phyloP scores from a whole-genome alignment of 2,113 vertebrate species.

The Eidolon helvum region DNA sequence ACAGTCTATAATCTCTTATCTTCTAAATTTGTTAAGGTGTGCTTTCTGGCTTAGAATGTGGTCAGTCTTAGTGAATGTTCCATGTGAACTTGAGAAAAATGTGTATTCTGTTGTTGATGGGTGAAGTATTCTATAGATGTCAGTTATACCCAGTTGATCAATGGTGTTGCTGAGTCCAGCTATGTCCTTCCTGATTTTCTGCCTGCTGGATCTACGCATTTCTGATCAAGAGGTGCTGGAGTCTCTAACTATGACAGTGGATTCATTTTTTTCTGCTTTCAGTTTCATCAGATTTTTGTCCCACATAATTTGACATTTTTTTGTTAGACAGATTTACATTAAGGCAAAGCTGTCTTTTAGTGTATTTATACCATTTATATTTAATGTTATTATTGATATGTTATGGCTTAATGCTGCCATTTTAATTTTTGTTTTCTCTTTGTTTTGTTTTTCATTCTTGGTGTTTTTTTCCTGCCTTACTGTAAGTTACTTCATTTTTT shows the following conservation, averaged over 20 bases:
- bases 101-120: background rate
- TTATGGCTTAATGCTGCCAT: background rate
- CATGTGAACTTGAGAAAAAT: background rate
- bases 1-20: background rate
- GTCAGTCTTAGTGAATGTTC: background rate
- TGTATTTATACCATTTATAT: background rate
- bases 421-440: background rate
- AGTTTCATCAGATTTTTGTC: background rate
- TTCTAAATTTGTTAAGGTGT: background rate
- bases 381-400: background rate
- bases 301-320: background rate
- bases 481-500: background rate
- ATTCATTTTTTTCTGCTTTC: background rate
- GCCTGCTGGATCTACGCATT: background rate
- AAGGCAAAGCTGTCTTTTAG: background rate
- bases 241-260: background rate
- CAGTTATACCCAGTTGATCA: background rate
- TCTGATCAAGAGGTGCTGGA: background rate
- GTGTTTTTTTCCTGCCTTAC: background rate
- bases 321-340: background rate
- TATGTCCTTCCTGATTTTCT: background rate
- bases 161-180: background rate
- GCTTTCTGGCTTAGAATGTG: background rate
- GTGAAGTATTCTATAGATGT: background rate
- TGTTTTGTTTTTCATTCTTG: background rate